Conservation (phyloP, 1,140 invertebrate genomes). For the Adelges cooleyi region DNA sequence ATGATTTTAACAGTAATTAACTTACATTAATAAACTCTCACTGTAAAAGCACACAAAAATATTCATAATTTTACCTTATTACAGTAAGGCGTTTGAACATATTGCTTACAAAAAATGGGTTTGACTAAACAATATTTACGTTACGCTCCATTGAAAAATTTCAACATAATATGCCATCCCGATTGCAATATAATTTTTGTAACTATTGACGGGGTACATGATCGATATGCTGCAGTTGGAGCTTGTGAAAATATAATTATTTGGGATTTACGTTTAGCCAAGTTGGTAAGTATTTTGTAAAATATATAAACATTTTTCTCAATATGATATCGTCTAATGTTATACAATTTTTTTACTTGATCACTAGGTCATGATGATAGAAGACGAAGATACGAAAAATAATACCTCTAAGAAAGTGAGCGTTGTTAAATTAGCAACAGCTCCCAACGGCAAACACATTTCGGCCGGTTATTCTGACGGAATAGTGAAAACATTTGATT, state of each 20-base stretch:
- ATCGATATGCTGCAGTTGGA: constrained; percentile 72
- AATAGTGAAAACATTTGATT: constrained; percentile 68
- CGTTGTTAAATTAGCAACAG: constrained; percentile 59
- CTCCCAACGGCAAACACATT: constrained; percentile 59
- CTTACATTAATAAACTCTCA: no score
- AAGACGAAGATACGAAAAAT: constrained; percentile 19
- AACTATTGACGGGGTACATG: constrained; percentile 58
- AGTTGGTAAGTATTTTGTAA: constrained; percentile 58
- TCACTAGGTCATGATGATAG: constrained; percentile 7
- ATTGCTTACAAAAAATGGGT: constrained; percentile 69
- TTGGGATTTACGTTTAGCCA: constrained; percentile 83
- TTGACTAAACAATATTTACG: constrained; percentile 93
- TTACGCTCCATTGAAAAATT: constrained; percentile 65
- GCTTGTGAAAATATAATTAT: constrained; percentile 86
- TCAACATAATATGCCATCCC: constrained; percentile 73
- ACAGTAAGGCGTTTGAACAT: no score
- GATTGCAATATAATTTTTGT: constrained; percentile 68
- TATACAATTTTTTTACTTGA: not conserved
- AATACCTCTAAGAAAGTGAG: constrained; percentile 50
- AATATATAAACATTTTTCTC: not conserved
- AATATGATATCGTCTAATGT: not conserved
- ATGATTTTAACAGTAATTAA: no score
- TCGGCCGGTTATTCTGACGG: constrained; percentile 90
- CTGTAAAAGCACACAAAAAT: no score
- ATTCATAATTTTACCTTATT: no score